Evolutionary conservation across 2,113 vertebrate genomes (phyloP), one percentile per base, ranked within the genome.

Genomic region (Epinephelus moara): DNA sequence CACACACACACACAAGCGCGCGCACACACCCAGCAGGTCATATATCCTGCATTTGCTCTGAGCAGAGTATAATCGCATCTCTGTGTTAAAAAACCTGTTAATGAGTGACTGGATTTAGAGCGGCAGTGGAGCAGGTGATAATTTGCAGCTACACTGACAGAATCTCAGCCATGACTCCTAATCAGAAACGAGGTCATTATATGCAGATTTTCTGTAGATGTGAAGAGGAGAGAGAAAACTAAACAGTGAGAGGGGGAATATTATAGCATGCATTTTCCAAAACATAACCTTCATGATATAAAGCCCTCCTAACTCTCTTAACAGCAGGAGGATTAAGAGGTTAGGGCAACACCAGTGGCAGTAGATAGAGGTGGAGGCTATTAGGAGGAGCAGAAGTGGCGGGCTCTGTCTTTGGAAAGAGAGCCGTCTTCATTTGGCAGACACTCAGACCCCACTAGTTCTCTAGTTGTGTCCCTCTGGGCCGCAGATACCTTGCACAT

Each of bases 361-460:
- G 64, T 17, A 63, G 75, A 81, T 72, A 75, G 75, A 88, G 80
- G 84, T 56, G 73, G 82, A 83, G 87, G 73, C 70, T 63, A 62
- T 83, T 81, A 75, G 70, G 27, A 77, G 73, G 23, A 64, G 67
- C 55, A 70, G 74, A 72, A 84, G 63, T 42, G 64, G 63, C 42
- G 19, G 57, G 12, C 78, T 56, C 56, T n/a, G 80, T 79, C 76
- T 79, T 47, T 59, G 19, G 57, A 85, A 77, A 82, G 53, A 80
- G 13, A 85, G 61, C 40, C 82, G 89, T 83, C 60, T 82, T 81
- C 72, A 78, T 89, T 82, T 88, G 78, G 83, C 75, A 50, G 77
- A 74, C 55, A 52, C 64, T 70, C 70, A 83, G 62, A 76, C 79
- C 59, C n/a, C 75, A 79, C n/a, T 25, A 25, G 63, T 62, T 68